Conservation (phyloP, 2,888 invertebrate genomes). For the Sesia bembeciformis region DNA sequence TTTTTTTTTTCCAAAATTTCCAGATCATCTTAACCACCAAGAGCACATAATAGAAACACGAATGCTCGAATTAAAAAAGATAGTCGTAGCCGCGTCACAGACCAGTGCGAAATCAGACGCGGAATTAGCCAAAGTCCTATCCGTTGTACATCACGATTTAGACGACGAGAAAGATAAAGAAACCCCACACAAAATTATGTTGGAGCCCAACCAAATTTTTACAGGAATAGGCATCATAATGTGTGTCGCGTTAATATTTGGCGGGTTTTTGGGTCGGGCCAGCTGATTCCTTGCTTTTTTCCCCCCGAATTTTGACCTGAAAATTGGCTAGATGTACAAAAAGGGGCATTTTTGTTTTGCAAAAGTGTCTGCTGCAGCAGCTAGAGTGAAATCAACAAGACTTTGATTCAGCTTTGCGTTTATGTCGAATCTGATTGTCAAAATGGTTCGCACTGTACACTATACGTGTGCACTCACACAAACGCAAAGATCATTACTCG, state of each 20-base stretch:
- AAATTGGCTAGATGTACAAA: too few relatives aligned
- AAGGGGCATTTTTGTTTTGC: too few relatives aligned
- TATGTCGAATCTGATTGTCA: too few relatives aligned
- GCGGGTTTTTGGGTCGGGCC: constrained; percentile 47
- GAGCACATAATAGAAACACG: constrained; percentile 44
- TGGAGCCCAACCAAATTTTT: constrained; percentile 48
- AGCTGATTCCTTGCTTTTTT: constrained; percentile 29
- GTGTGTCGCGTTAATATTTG: constrained; percentile 47
- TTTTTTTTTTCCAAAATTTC: too few relatives aligned
- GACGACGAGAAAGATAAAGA: constrained; percentile 44
- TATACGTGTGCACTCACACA: too few relatives aligned
- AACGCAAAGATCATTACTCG: too few relatives aligned
- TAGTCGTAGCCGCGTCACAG: constrained; percentile 45
- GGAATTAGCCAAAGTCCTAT: constrained; percentile 47
- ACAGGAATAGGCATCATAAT: constrained; percentile 48
- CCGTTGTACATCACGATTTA: constrained; percentile 50
- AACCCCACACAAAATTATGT: constrained; percentile 18
- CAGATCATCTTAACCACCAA: constrained; percentile 57
- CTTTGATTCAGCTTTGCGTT: too few relatives aligned
- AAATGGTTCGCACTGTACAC: too few relatives aligned
- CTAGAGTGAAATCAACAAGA: too few relatives aligned
- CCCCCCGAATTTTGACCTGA: too few relatives aligned
- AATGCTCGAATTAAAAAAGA: constrained; percentile 45
- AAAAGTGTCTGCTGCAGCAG: too few relatives aligned
- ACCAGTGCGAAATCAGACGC: constrained; percentile 56